Conservation (phyloP, 64 coral and sea anemone species). For the Montipora foliosa region DNA sequence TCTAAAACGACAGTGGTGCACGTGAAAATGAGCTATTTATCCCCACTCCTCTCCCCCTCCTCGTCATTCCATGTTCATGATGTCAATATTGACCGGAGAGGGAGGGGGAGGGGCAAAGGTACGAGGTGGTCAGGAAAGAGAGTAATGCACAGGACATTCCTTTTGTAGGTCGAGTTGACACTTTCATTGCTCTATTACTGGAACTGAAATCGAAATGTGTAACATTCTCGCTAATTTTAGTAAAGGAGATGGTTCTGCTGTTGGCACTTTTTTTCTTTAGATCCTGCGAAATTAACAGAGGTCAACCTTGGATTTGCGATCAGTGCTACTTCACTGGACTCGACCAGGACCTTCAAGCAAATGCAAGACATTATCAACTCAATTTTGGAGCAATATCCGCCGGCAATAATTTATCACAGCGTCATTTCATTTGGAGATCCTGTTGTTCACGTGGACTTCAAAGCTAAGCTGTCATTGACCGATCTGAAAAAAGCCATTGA, state of each 20-base stretch:
- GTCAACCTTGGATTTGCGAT: conserved; percentile 73
- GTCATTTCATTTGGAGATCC: conserved; percentile 55
- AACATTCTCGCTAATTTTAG: too few relatives aligned
- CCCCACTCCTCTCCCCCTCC: too few relatives aligned
- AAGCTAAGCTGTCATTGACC: neutral
- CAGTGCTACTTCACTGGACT: conserved; percentile 60
- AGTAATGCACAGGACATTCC: too few relatives aligned
- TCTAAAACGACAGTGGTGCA: too few relatives aligned
- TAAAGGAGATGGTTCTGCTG: neutral
- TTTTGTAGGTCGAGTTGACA: too few relatives aligned
- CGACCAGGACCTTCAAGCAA: conserved; percentile 50
- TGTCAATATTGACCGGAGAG: too few relatives aligned
- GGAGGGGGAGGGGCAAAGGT: too few relatives aligned
- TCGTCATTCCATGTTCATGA: too few relatives aligned
- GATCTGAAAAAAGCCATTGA: conserved; percentile 26
- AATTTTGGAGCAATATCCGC: conserved; percentile 48
- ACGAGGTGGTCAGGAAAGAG: too few relatives aligned
- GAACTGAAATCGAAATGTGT: too few relatives aligned
- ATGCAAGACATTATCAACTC: conserved; percentile 72
- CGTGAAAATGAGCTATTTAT: too few relatives aligned
- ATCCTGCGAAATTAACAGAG: conserved; percentile 10
- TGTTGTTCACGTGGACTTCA: conserved; percentile 26
- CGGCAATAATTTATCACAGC: conserved; percentile 21
- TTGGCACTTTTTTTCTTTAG: neutral
- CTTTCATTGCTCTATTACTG: too few relatives aligned